Evolutionary conservation across 2,888 invertebrate species (phyloP).

Genomic region (Steinernema hermaphroditum): DNA sequence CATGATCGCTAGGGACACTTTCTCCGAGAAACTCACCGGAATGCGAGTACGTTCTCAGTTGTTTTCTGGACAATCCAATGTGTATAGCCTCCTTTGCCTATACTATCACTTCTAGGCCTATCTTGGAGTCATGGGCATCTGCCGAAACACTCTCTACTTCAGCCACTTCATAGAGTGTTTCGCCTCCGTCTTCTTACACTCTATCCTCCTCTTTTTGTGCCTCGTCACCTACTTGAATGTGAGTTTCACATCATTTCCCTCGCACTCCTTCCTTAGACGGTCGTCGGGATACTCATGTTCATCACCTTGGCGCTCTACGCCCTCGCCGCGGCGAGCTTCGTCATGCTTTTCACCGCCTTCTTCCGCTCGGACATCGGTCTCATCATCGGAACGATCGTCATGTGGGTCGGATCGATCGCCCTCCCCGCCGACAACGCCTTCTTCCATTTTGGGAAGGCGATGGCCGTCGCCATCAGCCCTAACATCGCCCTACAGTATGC

Average conservation of each 20-base stretch:
- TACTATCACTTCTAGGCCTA: background rate
- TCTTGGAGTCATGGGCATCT: slow-evolving; percentile 10
- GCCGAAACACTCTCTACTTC: background rate
- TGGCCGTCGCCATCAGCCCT: background rate
- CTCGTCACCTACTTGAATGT: slow-evolving; percentile 11
- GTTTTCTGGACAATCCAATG: too few relatives aligned
- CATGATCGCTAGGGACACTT: slow-evolving; percentile 2
- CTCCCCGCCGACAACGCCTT: slow-evolving; percentile 4
- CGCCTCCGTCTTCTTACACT: slow-evolving; percentile 17
- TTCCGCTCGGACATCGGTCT: slow-evolving; percentile 8
- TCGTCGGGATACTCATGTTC: background rate
- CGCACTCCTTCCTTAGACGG: background rate
- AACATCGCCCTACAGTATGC: slow-evolving; percentile 9
- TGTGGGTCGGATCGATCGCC: slow-evolving; percentile 10
- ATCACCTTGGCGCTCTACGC: background rate
- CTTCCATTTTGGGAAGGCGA: background rate
- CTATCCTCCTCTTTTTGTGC: background rate
- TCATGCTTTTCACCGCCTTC: slow-evolving; percentile 10
- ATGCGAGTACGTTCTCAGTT: slow-evolving; percentile 2
- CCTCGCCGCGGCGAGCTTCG: background rate
- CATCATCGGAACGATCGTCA: slow-evolving; percentile 3
- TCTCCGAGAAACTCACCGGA: slow-evolving; percentile 21
- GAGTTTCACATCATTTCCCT: background rate
- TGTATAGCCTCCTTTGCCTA: background rate
- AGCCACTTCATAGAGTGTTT: background rate